These are phyloP conservation scores for Agapornis canus DNA, from an alignment of 2,797 vertebrate species.

Conservation along the genomic window DNA sequence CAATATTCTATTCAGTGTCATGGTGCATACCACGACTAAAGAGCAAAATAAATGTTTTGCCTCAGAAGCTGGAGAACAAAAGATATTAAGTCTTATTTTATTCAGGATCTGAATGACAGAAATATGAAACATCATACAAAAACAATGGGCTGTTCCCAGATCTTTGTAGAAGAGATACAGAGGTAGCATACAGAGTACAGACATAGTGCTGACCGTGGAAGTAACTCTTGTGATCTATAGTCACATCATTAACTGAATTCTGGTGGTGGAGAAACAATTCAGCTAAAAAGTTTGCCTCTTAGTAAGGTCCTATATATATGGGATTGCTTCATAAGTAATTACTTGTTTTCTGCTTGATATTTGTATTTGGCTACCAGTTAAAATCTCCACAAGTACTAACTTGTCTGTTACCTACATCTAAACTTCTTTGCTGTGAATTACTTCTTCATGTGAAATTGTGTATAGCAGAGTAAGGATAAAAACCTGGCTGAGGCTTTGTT, in stretches of 20 bases:
- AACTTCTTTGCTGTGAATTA: rapidly evolving
- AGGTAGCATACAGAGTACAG: too few species aligned
- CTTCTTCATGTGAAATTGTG: background rate
- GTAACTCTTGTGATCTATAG: background rate
- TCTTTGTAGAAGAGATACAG: background rate
- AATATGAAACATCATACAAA: background rate
- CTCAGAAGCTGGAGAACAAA: background rate
- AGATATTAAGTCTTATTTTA: background rate
- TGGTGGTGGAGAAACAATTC: background rate
- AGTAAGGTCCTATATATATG: too few species aligned
- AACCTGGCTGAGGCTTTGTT: background rate
- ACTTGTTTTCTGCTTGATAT: background rate
- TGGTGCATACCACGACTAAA: background rate
- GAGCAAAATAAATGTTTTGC: background rate
- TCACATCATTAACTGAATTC: background rate
- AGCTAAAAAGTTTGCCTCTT: background rate
- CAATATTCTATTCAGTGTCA: background rate
- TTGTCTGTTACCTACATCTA: background rate
- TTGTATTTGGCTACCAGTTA: background rate
- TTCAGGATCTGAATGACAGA: background rate
- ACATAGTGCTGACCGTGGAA: background rate
- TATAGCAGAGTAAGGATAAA: background rate
- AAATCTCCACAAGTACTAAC: background rate
- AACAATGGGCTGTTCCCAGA: background rate
- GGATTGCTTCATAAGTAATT: background rate